Conservation (phyloP, 2,797 vertebrate genomes). For the Esox masquinongy region DNA sequence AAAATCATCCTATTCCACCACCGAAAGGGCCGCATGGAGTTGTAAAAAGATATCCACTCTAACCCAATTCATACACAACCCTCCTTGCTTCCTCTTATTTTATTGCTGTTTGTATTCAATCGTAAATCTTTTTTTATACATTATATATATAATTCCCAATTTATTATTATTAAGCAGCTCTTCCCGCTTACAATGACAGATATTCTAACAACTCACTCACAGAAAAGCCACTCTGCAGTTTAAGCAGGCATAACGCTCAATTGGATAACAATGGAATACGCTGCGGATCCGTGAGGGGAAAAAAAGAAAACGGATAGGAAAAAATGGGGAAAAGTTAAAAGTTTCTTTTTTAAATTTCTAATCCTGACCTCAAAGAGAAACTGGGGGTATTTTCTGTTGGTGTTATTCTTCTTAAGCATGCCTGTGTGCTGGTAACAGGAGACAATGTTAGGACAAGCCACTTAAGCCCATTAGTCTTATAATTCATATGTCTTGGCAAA, state of each 20-base stretch:
- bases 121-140: background rate
- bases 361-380: slow-evolving; percentile 61
- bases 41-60: background rate
- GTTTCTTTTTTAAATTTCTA: slow-evolving; percentile 62
- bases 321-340: slow-evolving; percentile 38
- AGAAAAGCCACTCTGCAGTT: slow-evolving; percentile 26
- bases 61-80: slow-evolving; percentile 7
- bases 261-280: slow-evolving; percentile 56
- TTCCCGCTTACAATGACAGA: slow-evolving; percentile 46
- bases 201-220: slow-evolving; percentile 50
- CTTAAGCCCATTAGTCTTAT: slow-evolving; percentile 78
- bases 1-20: background rate
- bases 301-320: background rate
- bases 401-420: slow-evolving; percentile 54
- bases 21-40: background rate
- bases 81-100: background rate
- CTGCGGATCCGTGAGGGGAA: slow-evolving; percentile 4
- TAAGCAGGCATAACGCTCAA: slow-evolving; percentile 34
- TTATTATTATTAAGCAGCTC: slow-evolving; percentile 36
- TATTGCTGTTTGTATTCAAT: slow-evolving; percentile 13
- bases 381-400: slow-evolving; percentile 55
- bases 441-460: slow-evolving; percentile 74
- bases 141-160: slow-evolving; percentile 24
- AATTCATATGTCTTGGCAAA: slow-evolving; percentile 75
- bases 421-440: slow-evolving; percentile 53